Percentiles rank a stretch among this genome's conserved stretches.
Conservation (phyloP, 2,888 invertebrate species). For the Endomychus coccineus region DNA sequence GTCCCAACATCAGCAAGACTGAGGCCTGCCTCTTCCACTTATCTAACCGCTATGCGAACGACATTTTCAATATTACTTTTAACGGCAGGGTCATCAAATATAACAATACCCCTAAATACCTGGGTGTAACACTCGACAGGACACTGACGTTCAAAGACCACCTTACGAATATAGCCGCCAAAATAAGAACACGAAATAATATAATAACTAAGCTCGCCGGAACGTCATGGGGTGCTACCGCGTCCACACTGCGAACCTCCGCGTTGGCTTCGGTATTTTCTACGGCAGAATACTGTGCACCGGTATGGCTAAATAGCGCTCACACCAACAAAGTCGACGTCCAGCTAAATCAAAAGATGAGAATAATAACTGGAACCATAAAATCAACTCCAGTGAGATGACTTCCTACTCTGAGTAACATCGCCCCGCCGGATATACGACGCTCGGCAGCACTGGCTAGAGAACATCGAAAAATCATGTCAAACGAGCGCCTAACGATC, state of each 20-base stretch:
- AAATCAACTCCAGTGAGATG: constrained; percentile 7
- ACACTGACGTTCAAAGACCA: constrained; percentile 18
- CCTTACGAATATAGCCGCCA: constrained; percentile 12
- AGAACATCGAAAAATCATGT: too few species aligned
- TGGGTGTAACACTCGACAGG: constrained; percentile 21
- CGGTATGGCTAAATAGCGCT: constrained; percentile 19
- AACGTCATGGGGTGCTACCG: constrained; percentile 14
- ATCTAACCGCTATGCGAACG: constrained; percentile 4
- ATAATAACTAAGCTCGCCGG: constrained; percentile 16
- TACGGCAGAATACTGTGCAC: constrained; percentile 17
- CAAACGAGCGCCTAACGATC: too few species aligned
- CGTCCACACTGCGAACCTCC: constrained; percentile 13
- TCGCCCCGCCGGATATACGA: neutral
- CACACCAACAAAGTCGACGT: constrained; percentile 14
- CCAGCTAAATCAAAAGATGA: constrained; percentile 18
- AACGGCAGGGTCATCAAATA: constrained; percentile 3
- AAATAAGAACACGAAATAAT: constrained; percentile 18
- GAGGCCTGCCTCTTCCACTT: constrained; percentile 9
- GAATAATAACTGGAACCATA: too few species aligned
- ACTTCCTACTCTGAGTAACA: constrained; percentile 2
- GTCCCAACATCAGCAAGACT: constrained; percentile 10
- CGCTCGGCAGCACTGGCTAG: too few species aligned
- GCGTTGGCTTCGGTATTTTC: constrained; percentile 9
- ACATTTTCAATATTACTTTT: constrained; percentile 3
- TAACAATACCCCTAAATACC: constrained; percentile 10